Base-by-base conservation (phyloP, 1,140 invertebrate species). In the Zaprionus taronus region DNA sequence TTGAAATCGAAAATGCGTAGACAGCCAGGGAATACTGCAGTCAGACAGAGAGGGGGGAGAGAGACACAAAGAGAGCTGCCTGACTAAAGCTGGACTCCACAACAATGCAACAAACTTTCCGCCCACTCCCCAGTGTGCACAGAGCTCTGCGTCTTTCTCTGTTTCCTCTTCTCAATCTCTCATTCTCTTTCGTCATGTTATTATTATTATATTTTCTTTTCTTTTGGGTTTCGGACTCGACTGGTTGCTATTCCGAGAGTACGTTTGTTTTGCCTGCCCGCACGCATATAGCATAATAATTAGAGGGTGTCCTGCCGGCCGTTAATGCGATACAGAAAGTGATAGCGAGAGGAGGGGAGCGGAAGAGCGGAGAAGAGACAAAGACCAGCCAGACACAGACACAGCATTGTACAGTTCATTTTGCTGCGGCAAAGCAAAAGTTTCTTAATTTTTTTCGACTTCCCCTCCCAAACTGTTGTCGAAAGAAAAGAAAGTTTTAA, bases 221-320 rank as follows among this genome's bases (percentile, higher is more conserved):
- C 47, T 20, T 22, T 51, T 24, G 20, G 47, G 11, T n/a, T 68
- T 68, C 22, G 67, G 15, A 14, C 72, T 68, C 22, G 67, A 67
- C 71, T 67, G 66, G 38, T 41, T 60, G 58, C 44, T 12, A 53
- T 66, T 60, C 53, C 60, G 58, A 55, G 57, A 79, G 80, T 85
- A 73, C 79, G 78, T 89, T 90, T 90, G 81, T 82, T 84, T 89
- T 84, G 85, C 76, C 14, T 17, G 72, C 70, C 85, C 78, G 84
- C 71, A 85, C 86, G 85, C 85, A 90, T 90, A 90, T 75, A 90
- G 85, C 85, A 90, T 90, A 90, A 90, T 90, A 90, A 90, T 90
- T 90, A 90, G 85, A 82, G 74, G 72, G 78, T 89, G 78, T 89
- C 84, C 83, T 87, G 77, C 70, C 69, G 67, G 70, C 67, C 73